Percentiles rank a stretch among this genome's conserved stretches.
phyloP scores from a whole-genome alignment of 2,888 invertebrate species.

The Galerucella calmariensis region DNA sequence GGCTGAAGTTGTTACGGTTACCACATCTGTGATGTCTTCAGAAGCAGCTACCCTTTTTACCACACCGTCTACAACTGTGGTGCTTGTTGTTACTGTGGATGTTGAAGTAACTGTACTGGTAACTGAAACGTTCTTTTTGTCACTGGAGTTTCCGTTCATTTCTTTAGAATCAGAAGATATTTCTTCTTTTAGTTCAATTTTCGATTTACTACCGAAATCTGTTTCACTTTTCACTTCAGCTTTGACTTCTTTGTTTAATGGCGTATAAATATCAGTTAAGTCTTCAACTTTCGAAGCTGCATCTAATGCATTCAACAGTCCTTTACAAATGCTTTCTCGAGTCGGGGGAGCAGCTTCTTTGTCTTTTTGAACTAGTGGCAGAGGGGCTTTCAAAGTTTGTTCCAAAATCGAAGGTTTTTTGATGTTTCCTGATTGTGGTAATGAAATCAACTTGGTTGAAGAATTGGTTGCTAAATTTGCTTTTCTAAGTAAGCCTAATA shows the following conservation, averaged over 20 bases:
- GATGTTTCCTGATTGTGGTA: slow-evolving; percentile 49
- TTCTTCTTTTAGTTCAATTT: no score
- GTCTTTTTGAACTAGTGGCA: slow-evolving; percentile 49
- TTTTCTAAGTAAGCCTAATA: slow-evolving; percentile 72
- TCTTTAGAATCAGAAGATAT: no score
- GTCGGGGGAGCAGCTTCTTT: slow-evolving; percentile 44
- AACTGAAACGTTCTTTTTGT: slow-evolving; percentile 61
- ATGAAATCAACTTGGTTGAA: slow-evolving; percentile 65
- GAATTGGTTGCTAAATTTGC: slow-evolving; percentile 70
- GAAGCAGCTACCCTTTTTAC: slow-evolving; percentile 66
- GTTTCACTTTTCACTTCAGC: slow-evolving; percentile 48
- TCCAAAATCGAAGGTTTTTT: slow-evolving; percentile 77
- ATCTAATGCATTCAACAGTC: slow-evolving; percentile 71
- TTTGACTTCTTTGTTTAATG: slow-evolving; percentile 48
- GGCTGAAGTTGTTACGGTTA: slow-evolving; percentile 52
- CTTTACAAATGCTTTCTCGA: slow-evolving; percentile 71
- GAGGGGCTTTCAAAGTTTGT: slow-evolving; percentile 74
- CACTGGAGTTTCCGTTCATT: slow-evolving; percentile 48
- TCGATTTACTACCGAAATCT: slow-evolving; percentile 21
- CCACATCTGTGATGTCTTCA: slow-evolving; percentile 64
- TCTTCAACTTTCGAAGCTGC: slow-evolving; percentile 72
- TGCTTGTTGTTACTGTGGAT: slow-evolving; percentile 63
- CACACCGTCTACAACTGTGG: slow-evolving; percentile 64
- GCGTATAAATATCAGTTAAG: slow-evolving; percentile 57
- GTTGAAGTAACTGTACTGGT: slow-evolving; percentile 57